Evolutionary conservation across 2,797 vertebrate genomes (phyloP).

Genomic region (Distichodus sexfasciatus): DNA sequence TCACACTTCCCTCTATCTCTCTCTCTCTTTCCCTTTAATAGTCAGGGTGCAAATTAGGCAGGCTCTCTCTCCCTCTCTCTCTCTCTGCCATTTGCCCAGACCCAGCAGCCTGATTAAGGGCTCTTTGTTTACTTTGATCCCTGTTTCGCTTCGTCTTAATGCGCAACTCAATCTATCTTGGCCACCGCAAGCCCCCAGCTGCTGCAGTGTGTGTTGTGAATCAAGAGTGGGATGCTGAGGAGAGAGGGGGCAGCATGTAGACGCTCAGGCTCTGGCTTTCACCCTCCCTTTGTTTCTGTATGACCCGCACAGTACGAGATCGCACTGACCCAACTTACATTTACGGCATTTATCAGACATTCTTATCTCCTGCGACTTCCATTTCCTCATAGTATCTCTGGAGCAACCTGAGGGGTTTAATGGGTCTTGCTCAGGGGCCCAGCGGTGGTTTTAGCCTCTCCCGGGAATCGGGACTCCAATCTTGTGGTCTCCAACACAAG

Average conservation of each 20-base stretch:
- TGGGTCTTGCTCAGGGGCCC: no score
- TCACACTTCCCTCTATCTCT: constrained; percentile 55
- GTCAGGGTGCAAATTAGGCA: constrained; percentile 60
- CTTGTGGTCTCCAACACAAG: no score
- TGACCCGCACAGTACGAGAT: constrained; percentile 1
- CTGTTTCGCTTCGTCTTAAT: constrained; percentile 52
- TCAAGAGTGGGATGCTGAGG: constrained; percentile 32
- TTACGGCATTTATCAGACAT: no score
- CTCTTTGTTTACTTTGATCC: constrained; percentile 69
- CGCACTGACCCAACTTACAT: no score
- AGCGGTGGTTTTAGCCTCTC: no score
- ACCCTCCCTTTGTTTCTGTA: constrained; percentile 23
- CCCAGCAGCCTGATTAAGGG: constrained; percentile 69
- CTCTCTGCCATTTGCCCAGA: constrained; percentile 55
- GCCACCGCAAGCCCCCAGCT: constrained; percentile 56
- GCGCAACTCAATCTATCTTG: constrained; percentile 57
- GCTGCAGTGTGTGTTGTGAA: constrained; percentile 49
- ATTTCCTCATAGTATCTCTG: no score
- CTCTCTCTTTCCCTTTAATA: constrained; percentile 63
- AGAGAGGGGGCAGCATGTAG: constrained; percentile 34
- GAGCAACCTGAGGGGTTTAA: no score
- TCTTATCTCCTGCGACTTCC: no score
- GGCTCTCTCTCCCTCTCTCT: constrained; percentile 35
- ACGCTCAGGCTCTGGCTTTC: constrained; percentile 32
- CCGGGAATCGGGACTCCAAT: no score